Evolutionary conservation across 2,113 vertebrate genomes (phyloP).

Genomic region (Dipodomys ordii): DNA sequence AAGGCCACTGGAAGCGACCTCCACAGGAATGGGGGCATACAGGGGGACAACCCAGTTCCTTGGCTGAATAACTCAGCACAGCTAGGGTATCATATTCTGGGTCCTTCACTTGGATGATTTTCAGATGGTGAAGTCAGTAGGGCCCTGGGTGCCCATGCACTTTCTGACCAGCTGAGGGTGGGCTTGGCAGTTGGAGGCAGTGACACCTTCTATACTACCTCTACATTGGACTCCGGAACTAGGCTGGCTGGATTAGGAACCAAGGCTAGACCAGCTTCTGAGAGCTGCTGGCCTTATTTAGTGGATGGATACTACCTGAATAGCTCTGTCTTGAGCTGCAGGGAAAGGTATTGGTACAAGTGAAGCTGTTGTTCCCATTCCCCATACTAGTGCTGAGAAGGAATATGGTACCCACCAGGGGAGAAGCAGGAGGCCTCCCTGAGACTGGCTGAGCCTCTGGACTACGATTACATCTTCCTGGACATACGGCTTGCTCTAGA

Average conservation of each 20-base stretch:
- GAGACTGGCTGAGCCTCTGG: conserved; percentile 85
- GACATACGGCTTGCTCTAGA: conserved; percentile 90
- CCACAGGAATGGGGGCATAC: conserved; percentile 80
- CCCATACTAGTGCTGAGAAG: conserved; percentile 89
- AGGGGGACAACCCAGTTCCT: conserved; percentile 84
- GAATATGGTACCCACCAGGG: conserved; percentile 61
- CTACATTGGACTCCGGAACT: conserved; percentile 88
- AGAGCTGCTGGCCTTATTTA: conserved; percentile 87
- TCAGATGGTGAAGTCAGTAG: conserved; percentile 88
- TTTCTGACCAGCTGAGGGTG: conserved; percentile 84
- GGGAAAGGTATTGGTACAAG: conserved; percentile 88
- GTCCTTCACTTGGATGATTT: conserved; percentile 91
- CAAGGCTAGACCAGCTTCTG: conserved; percentile 85
- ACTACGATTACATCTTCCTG: conserved; percentile 91
- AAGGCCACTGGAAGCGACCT: conserved; percentile 90
- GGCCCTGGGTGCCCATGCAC: conserved; percentile 88
- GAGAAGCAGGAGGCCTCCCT: conserved; percentile 82
- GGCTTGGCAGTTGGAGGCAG: conserved; percentile 88
- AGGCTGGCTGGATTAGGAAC: conserved; percentile 68
- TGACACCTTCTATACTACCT: conserved; percentile 88
- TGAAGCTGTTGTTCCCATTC: conserved; percentile 85
- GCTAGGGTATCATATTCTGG: conserved; percentile 90
- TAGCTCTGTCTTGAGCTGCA: conserved; percentile 88
- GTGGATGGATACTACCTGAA: conserved; percentile 75
- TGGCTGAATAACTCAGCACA: conserved; percentile 89